Conservation (phyloP, 2,888 invertebrate species). For the Eretmocerus hayati region DNA sequence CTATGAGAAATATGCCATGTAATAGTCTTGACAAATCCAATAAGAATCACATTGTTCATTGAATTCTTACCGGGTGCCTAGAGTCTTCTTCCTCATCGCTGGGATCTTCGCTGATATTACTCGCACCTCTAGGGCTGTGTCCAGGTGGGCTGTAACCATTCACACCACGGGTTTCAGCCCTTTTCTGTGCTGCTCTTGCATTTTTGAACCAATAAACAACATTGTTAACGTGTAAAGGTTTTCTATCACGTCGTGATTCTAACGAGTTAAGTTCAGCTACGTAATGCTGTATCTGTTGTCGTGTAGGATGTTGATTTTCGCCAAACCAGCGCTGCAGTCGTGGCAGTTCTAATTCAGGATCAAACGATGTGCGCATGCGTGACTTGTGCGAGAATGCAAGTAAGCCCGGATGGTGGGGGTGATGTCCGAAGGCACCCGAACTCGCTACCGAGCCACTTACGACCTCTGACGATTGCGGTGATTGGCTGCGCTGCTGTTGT, state of each 20-base stretch:
- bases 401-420: constrained; percentile 58
- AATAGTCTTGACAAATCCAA: no score
- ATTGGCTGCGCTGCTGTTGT: constrained; percentile 8
- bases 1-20: no score
- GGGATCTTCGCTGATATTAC: constrained; percentile 46
- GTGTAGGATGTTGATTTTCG: constrained; percentile 93
- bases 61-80: constrained; percentile 41
- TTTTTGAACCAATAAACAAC: constrained; percentile 98
- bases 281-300: constrained; percentile 94
- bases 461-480: constrained; percentile 7
- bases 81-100: constrained; percentile 51
- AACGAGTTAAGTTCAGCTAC: constrained; percentile 88
- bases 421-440: constrained; percentile 42
- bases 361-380: constrained; percentile 93
- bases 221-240: constrained; percentile 91
- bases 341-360: constrained; percentile 92
- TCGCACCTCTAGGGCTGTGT: constrained; percentile 44
- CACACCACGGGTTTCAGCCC: constrained; percentile 62
- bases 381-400: constrained; percentile 66
- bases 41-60: no score
- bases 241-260: constrained; percentile 85
- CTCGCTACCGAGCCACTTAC: constrained; percentile 36
- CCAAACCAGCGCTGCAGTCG: constrained; percentile 95
- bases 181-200: constrained; percentile 89
- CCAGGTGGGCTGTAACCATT: constrained; percentile 47